Evolutionary conservation across 2,113 vertebrate genomes (phyloP), one percentile per base, ranked within the genome.

Genomic region (Gambusia affinis): DNA sequence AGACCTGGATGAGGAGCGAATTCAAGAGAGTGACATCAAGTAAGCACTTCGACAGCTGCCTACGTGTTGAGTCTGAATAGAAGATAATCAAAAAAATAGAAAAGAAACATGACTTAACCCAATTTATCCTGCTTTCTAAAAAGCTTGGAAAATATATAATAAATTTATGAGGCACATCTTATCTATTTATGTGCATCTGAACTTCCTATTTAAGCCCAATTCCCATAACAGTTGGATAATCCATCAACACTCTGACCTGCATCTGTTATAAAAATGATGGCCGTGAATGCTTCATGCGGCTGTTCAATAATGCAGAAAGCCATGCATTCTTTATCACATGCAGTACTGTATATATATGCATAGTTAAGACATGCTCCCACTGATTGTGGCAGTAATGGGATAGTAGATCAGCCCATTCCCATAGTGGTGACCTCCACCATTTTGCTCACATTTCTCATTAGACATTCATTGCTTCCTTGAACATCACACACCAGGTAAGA

Each of bases 1-100:
- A 90, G 98, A 99, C 91, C 94, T 99, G 91, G 98, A 99, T 84
- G 97, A 98, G 90, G 97, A 95, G 84, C 91, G 96, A 64, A 94
- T 99, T 67, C 96, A 95, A 92, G 98, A 99, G 92, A 97, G 95
- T 54, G 98, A 99, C 63, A 97, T 98, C 86, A 98, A 97, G 98
- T 99, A 96, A 89, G 89, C 67, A 4, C 27, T 67, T 65, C 1
- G 30, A 8, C 6, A 3, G 11, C 15, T 62, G 22, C 14, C 27
- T 15, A 3, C 28, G 17, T 31, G 11, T 42, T 35, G 8, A 68
- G 42, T 47, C 42, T 44, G 17, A 54, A 8, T 8, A 24, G 8
- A 22, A 24, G 19, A 24, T 82, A 66, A 66, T 71, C 31, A 10
- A 10, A 67, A 64, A 19, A 22, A n/a, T 47, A 33, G 8, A 35